phyloP scores from a whole-genome alignment of 2,797 vertebrate genomes.

The Spinus pinus region DNA sequence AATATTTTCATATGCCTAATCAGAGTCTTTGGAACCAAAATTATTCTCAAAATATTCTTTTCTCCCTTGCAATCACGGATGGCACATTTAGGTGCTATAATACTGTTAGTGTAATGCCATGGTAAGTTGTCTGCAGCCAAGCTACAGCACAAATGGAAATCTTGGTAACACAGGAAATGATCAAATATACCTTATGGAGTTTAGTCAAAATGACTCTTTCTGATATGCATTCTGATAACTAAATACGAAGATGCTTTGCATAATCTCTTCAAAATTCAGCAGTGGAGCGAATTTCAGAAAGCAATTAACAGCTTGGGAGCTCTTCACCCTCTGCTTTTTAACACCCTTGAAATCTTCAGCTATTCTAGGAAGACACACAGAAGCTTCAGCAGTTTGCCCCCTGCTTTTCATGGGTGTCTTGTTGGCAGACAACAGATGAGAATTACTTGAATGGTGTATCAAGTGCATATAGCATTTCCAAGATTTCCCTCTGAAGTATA shows the following conservation, averaged over 20 bases:
- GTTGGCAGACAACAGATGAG: slow-evolving; percentile 24
- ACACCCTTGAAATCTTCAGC: background rate
- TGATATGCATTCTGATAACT: slow-evolving; percentile 45
- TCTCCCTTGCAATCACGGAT: background rate
- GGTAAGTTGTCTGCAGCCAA: background rate
- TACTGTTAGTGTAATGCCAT: background rate
- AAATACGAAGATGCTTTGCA: background rate
- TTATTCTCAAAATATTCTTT: background rate
- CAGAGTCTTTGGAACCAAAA: background rate
- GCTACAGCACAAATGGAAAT: background rate
- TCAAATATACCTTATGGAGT: background rate
- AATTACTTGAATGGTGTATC: slow-evolving; percentile 7
- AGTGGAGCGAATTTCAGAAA: slow-evolving; percentile 26
- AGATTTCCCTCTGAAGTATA: background rate
- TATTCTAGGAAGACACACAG: background rate
- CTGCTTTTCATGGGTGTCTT: background rate
- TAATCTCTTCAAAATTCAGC: slow-evolving; percentile 37
- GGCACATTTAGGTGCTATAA: background rate
- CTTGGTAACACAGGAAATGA: background rate
- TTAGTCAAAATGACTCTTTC: background rate
- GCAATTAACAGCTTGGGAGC: slow-evolving; percentile 3
- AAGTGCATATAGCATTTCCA: background rate
- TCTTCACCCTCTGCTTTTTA: background rate
- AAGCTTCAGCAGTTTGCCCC: background rate
- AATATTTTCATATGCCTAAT: background rate